These are phyloP conservation scores for Acholoe squamosa DNA, from an alignment of 2,888 invertebrate species.

Conservation along the genomic window DNA sequence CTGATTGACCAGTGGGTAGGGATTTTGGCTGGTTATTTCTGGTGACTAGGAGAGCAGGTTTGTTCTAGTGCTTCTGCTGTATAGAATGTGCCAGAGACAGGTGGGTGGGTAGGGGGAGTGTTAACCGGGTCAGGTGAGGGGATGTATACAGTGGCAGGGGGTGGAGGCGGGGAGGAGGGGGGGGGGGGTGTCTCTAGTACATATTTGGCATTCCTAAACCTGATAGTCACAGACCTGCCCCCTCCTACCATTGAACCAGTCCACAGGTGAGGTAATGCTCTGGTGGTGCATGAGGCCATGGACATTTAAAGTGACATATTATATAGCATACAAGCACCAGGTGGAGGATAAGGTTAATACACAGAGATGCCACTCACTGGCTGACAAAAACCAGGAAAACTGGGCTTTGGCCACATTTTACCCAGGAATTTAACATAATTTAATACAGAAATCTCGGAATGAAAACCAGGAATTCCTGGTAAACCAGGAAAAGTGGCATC, in stretches of 20 bases:
- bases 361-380: too few relatives aligned
- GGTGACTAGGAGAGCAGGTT: neutral
- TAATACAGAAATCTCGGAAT: too few relatives aligned
- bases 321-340: too few relatives aligned
- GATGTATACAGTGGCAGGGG: neutral
- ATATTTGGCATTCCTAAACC: neutral
- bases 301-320: neutral
- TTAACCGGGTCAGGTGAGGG: slow-evolving; percentile 1
- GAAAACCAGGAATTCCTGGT: too few relatives aligned
- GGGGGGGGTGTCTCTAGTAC: neutral
- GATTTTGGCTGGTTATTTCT: neutral
- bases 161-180: neutral
- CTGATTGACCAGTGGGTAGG: too few relatives aligned
- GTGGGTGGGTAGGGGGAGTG: neutral
- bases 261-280: too few relatives aligned
- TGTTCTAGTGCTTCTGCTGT: neutral
- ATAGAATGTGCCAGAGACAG: neutral
- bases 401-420: too few relatives aligned
- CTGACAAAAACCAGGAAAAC: too few relatives aligned
- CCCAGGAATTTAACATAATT: too few relatives aligned
- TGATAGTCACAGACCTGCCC: neutral
- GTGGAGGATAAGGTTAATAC: too few relatives aligned
- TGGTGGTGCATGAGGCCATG: too few relatives aligned
- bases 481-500: too few relatives aligned
- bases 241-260: neutral